Evolutionary conservation across 2,888 invertebrate species (phyloP).

Genomic region (Orthosia gothica): DNA sequence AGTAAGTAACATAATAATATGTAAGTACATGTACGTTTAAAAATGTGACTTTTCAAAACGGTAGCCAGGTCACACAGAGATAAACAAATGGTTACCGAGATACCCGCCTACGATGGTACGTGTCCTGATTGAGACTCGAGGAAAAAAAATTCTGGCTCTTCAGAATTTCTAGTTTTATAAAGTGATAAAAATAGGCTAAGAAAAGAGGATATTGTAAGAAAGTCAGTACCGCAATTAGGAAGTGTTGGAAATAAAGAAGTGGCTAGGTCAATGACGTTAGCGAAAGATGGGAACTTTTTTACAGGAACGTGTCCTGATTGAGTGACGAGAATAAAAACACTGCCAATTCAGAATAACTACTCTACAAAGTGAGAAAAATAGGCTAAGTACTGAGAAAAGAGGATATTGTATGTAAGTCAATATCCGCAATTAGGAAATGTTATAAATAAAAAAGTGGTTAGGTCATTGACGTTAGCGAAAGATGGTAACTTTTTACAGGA

Average conservation of each 20-base stretch:
- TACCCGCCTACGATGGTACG: conserved; percentile 36
- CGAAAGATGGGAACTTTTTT: neutral
- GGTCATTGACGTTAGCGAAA: neutral
- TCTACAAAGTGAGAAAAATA: neutral
- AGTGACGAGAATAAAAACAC: too few relatives aligned
- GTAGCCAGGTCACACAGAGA: conserved; percentile 37
- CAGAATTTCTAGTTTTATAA: neutral
- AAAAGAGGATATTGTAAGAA: neutral
- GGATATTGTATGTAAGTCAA: neutral
- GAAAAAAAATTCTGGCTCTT: neutral
- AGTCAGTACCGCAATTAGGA: neutral
- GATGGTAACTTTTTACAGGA: neutral
- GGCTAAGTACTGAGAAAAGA: neutral
- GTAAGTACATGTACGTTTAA: conserved; percentile 26
- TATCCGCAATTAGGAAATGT: neutral
- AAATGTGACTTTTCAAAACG: conserved; percentile 29
- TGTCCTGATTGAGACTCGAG: conserved; percentile 15
- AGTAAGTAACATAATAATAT: neutral
- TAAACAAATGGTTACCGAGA: conserved; percentile 25
- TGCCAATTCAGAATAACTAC: neutral
- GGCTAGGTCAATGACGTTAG: neutral
- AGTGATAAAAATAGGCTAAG: neutral
- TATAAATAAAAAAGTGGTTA: neutral
- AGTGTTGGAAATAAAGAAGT: neutral
- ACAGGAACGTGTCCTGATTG: neutral